Evolutionary conservation across 2,797 vertebrate genomes (phyloP).

Genomic region (Lepus oiostolus): DNA sequence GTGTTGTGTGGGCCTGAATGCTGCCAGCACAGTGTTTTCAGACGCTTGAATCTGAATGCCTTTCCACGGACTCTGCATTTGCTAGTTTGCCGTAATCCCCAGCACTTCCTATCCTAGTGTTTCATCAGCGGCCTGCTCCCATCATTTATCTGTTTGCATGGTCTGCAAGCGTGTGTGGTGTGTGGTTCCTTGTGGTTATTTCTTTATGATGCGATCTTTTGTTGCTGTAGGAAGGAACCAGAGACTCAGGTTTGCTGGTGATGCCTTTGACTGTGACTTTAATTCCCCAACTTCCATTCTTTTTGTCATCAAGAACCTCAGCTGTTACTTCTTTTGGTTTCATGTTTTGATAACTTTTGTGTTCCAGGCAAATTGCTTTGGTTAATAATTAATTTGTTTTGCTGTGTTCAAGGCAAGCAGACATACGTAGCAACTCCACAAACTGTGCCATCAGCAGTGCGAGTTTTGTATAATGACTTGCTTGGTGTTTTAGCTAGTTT

Average conservation of each 20-base stretch:
- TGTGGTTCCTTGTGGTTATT: background rate
- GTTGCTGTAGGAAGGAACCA: background rate
- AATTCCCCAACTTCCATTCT: background rate
- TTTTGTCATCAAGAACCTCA: background rate
- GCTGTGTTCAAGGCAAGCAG: conserved; percentile 42
- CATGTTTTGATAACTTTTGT: conserved; percentile 44
- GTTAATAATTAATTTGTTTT: conserved; percentile 51
- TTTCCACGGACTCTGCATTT: background rate
- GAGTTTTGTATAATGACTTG: conserved; percentile 11
- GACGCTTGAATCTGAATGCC: background rate
- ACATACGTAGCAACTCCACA: background rate
- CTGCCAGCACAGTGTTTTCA: background rate
- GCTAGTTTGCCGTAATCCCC: background rate
- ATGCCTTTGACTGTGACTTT: background rate
- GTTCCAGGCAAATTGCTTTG: background rate
- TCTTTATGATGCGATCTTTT: background rate
- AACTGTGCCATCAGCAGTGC: background rate
- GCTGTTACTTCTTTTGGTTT: background rate
- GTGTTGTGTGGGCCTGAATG: background rate
- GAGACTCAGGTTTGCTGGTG: background rate
- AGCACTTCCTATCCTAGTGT: fast-evolving
- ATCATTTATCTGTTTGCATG: background rate
- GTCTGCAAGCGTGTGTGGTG: background rate
- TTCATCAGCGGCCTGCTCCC: background rate
- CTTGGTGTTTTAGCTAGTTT: conserved; percentile 35